Evolutionary conservation across 2,888 invertebrate species (phyloP).

Genomic region (Brachynemurus nebulosus): DNA sequence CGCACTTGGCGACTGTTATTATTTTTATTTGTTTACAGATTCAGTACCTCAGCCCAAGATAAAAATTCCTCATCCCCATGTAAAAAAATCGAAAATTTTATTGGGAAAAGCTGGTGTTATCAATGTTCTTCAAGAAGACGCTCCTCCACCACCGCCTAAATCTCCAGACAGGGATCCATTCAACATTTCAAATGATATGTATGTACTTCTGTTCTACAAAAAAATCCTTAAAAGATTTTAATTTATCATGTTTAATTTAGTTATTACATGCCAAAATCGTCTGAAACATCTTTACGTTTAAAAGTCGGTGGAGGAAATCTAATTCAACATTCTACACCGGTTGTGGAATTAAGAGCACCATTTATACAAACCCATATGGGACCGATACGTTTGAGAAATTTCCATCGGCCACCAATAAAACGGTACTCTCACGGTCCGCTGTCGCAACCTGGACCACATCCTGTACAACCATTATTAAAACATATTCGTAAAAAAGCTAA

Average conservation of each 20-base stretch:
- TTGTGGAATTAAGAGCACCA: slow-evolving; percentile 84
- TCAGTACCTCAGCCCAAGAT: slow-evolving; percentile 71
- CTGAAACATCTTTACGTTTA: slow-evolving; percentile 60
- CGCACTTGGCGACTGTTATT: too few species aligned
- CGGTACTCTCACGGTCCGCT: slow-evolving; percentile 73
- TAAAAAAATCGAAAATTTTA: slow-evolving; percentile 83
- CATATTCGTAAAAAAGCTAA: slow-evolving; percentile 85
- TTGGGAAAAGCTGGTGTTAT: slow-evolving; percentile 93
- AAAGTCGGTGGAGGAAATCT: slow-evolving; percentile 84
- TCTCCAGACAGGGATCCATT: slow-evolving; percentile 90
- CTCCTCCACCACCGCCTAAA: slow-evolving; percentile 81
- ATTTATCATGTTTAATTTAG: slow-evolving; percentile 35
- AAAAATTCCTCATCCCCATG: slow-evolving; percentile 87
- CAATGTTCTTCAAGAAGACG: slow-evolving; percentile 85
- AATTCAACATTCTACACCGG: slow-evolving; percentile 95
- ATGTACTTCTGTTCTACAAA: slow-evolving; percentile 27
- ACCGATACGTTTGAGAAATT: slow-evolving; percentile 68
- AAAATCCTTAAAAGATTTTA: not conserved
- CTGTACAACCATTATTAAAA: slow-evolving; percentile 73
- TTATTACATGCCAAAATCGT: slow-evolving; percentile 83
- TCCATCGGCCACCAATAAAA: slow-evolving; percentile 86
- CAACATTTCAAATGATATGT: slow-evolving; percentile 96
- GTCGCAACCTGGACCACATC: slow-evolving; percentile 58
- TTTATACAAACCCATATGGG: slow-evolving; percentile 94
- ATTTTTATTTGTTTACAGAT: slow-evolving; percentile 32